A percentile compares a stretch with the other conserved stretches of the same genome.
Conservation (phyloP, 2,888 invertebrate genomes). For the Pristionchus japonicus region DNA sequence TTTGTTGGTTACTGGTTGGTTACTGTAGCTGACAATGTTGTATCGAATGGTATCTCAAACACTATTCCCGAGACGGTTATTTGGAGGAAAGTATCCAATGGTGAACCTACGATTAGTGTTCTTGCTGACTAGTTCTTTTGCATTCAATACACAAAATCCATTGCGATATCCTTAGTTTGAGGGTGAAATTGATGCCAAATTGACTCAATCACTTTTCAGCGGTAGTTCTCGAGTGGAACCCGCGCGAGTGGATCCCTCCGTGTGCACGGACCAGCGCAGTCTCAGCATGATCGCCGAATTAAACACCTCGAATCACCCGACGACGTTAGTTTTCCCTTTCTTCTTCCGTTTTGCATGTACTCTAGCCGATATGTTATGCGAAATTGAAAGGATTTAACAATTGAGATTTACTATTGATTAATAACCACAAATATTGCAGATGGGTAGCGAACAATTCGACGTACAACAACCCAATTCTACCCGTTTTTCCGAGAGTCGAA, state of each 20-base stretch:
- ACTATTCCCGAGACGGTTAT: too few relatives aligned
- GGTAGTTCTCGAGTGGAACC: background rate
- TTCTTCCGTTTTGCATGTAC: background rate
- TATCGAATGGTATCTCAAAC: too few relatives aligned
- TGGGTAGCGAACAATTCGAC: conserved; percentile 49
- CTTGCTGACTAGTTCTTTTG: too few relatives aligned
- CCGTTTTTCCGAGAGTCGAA: conserved; percentile 51
- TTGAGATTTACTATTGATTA: background rate
- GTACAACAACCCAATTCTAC: conserved; percentile 52
- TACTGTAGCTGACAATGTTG: too few relatives aligned
- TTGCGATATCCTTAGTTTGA: too few relatives aligned
- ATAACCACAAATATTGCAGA: background rate
- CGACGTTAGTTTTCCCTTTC: conserved; percentile 34
- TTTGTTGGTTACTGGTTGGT: too few relatives aligned
- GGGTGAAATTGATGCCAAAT: too few relatives aligned
- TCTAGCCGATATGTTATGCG: background rate
- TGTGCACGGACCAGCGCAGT: conserved; percentile 44
- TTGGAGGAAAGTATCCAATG: too few relatives aligned
- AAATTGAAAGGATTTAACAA: background rate
- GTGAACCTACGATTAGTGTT: too few relatives aligned
- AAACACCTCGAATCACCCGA: background rate
- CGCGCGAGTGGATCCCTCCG: background rate
- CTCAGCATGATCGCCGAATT: conserved; percentile 18
- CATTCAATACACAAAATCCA: too few relatives aligned
- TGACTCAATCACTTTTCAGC: too few relatives aligned